These are phyloP conservation scores for Melieria picta DNA, from an alignment of 2,888 invertebrate genomes.

Conservation along the genomic window DNA sequence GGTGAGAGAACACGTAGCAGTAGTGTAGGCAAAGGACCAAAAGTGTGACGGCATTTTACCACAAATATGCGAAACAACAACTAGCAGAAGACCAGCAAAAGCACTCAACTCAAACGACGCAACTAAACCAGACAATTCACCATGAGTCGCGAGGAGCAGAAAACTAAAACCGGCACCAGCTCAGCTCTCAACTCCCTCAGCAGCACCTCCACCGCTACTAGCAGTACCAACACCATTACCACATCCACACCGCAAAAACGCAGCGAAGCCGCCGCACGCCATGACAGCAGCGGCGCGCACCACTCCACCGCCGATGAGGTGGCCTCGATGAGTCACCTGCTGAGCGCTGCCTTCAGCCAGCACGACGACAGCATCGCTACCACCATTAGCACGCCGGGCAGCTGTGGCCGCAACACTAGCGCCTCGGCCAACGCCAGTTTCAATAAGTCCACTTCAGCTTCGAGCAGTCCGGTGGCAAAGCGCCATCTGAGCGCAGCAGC, in stretches of 20 bases:
- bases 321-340: slow-evolving; percentile 42
- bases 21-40: neutral
- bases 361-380: slow-evolving; percentile 49
- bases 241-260: slow-evolving; percentile 55
- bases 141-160: slow-evolving; percentile 53
- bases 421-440: slow-evolving; percentile 34
- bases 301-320: slow-evolving; percentile 35
- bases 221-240: slow-evolving; percentile 13
- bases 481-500: slow-evolving; percentile 52
- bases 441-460: slow-evolving; percentile 39
- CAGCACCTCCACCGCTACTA: slow-evolving; percentile 29
- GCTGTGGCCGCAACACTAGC: slow-evolving; percentile 22
- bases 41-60: neutral
- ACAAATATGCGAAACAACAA: neutral
- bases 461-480: slow-evolving; percentile 55
- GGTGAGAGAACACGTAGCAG: no score
- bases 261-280: slow-evolving; percentile 31
- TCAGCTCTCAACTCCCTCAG: slow-evolving; percentile 2
- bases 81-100: neutral
- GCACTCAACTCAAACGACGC: neutral
- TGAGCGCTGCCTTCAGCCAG: slow-evolving; percentile 14
- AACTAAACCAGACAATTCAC: neutral
- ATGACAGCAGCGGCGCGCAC: neutral
- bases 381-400: slow-evolving; percentile 41
- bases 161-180: slow-evolving; percentile 13